phyloP scores from a whole-genome alignment of 1,140 invertebrate species.

The Platorchestia sp. region DNA sequence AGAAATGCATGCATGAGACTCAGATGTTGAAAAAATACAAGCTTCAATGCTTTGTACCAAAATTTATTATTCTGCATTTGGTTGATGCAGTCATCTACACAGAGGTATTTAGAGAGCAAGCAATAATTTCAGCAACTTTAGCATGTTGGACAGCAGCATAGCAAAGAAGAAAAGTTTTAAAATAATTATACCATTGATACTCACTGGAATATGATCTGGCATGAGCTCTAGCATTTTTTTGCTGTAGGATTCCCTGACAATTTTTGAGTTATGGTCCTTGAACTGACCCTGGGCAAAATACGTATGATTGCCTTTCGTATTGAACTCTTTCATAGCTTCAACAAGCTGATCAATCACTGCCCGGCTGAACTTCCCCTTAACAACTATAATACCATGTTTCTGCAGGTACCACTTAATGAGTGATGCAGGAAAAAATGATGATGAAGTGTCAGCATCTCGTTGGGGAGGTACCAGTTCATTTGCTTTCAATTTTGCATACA shows the following conservation, averaged over 20 bases:
- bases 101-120: neutral
- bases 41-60: neutral
- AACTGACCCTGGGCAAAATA: constrained; percentile 17
- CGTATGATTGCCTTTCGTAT: neutral
- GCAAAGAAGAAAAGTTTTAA: neutral
- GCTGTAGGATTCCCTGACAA: neutral
- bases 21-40: too few species aligned
- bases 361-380: neutral
- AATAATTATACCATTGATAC: neutral
- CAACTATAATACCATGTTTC: neutral
- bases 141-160: neutral
- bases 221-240: neutral
- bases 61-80: neutral
- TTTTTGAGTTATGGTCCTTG: constrained; percentile 40
- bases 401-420: neutral
- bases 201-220: neutral
- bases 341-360: neutral
- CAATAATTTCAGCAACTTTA: neutral
- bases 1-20: too few species aligned
- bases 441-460: neutral
- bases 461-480: neutral
- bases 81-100: neutral
- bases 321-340: neutral
- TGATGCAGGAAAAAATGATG: neutral
- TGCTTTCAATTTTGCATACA: neutral